phyloP scores from a whole-genome alignment of 2,113 vertebrate genomes.

The Girardinichthys multiradiatus region DNA sequence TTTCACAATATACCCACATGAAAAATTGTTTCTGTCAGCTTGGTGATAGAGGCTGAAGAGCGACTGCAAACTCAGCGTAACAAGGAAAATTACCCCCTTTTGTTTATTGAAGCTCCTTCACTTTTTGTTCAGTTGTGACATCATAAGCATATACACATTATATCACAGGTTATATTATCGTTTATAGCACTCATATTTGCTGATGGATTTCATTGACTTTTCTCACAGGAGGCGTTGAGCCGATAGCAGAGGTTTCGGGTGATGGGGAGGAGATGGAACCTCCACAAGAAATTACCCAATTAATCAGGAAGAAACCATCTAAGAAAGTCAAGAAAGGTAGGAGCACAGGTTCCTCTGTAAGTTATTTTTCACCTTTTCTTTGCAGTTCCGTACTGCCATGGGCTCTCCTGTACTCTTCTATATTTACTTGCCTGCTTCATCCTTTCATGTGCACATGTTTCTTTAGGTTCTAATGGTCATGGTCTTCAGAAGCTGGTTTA shows the following conservation, averaged over 20 bases:
- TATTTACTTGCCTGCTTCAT: not conserved
- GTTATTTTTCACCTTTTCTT: not conserved
- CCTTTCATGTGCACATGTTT: not conserved
- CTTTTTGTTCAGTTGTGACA: not conserved
- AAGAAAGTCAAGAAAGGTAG: constrained; percentile 78
- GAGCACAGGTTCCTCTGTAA: not conserved
- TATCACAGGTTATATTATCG: not conserved
- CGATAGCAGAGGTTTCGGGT: constrained; percentile 81
- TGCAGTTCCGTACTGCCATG: not conserved
- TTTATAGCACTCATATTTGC: not conserved
- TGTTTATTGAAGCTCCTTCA: not conserved
- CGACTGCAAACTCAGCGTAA: not conserved
- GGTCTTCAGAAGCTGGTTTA: constrained; percentile 11
- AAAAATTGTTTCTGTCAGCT: not conserved
- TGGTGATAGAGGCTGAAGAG: not conserved
- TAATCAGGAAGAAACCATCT: constrained; percentile 73
- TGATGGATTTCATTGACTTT: constrained; percentile 11
- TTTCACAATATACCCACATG: not conserved
- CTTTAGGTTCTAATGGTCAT: constrained; percentile 8
- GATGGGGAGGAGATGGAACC: constrained; percentile 81
- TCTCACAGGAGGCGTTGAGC: constrained; percentile 83
- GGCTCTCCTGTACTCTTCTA: not conserved
- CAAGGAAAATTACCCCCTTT: not conserved
- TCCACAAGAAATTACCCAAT: constrained; percentile 71
- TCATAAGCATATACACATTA: not conserved